phyloP scores from a whole-genome alignment of 2,113 vertebrate genomes.

The Corynorhinus townsendii region DNA sequence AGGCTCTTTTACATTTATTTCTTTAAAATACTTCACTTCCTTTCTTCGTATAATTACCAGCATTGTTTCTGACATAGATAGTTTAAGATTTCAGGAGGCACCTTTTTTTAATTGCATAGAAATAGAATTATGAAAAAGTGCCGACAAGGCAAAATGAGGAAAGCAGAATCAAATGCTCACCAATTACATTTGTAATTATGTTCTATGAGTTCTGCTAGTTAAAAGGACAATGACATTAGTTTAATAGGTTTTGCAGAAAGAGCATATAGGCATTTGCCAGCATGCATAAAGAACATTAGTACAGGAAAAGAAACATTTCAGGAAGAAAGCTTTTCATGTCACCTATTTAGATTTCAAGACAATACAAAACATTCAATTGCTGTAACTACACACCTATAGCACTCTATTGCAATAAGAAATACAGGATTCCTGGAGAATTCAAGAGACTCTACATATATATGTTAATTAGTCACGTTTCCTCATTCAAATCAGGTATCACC shows the following conservation, averaged over 20 bases:
- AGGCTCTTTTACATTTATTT: conserved; percentile 46
- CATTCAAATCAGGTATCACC: not conserved
- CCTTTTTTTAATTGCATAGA: conserved; percentile 43
- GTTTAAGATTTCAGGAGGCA: conserved; percentile 17
- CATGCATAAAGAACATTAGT: conserved; percentile 82
- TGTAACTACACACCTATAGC: not conserved
- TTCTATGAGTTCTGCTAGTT: conserved; percentile 71
- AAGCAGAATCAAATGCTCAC: conserved; percentile 61
- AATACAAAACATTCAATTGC: not conserved
- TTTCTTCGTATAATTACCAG: not conserved
- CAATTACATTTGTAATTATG: conserved; percentile 74
- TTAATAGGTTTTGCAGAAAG: conserved; percentile 64
- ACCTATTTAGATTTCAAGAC: conserved; percentile 63
- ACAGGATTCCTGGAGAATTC: not conserved
- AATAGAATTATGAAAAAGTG: conserved; percentile 37
- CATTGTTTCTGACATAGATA: not conserved
- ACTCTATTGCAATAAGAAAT: not conserved
- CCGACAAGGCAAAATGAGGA: conserved; percentile 37
- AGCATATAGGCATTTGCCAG: conserved; percentile 60
- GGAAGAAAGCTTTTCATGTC: conserved; percentile 33
- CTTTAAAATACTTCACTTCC: not conserved
- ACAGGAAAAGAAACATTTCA: conserved; percentile 63
- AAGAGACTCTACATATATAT: not conserved
- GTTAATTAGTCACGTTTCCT: not conserved
- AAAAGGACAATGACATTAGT: conserved; percentile 77